Base-by-base conservation (phyloP, 2,888 invertebrate genomes). In the Stenotaenia linearis region DNA sequence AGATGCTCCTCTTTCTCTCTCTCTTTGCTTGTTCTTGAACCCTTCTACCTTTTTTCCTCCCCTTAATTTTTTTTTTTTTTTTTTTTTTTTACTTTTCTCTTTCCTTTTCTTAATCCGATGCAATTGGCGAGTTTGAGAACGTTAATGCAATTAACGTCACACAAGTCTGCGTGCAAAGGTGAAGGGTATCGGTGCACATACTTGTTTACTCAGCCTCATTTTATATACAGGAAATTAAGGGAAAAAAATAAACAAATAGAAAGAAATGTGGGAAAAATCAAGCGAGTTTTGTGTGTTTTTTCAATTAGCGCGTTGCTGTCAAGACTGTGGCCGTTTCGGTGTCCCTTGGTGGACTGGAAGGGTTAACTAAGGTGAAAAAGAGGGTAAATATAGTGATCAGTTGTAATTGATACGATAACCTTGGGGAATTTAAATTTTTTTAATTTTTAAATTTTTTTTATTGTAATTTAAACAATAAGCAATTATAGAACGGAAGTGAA, bases 91-190 rank as follows among this genome's bases (percentile, higher is more conserved):
- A 10, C 50, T 23, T 28, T 45, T 50, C 40, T 77, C 21, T 45
- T 77, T 77, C 28, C 28, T 77, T 78, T 78, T 61, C 61, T 78
- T 77, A 35, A 28, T 40, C 77, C 45, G 69, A 69, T 69, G 69
- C 69, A 69, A 69, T 69, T 69, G 69, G 69, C 25, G 69, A 69
- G 69, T 69, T 69, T 69, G 69, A 69, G 69, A 69, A 69, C 69
- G 69, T 28, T 69, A 69, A 69, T 69, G 69, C 25, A 69, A 69
- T 69, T 69, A 69, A 69, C 69, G 69, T 69, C 69, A 69, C 69
- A 69, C 69, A 28, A 50, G 50, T 18, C 69, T 69, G 69, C 69
- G 69, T 69, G 69, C 69, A 28, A 69, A 69, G 69, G 69, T 69
- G 69, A 69, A 69, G 69, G 69, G 69, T 69, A 69, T 69, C 69